Evolutionary conservation across 2,113 vertebrate genomes (phyloP), one percentile per base, ranked within the genome.

Genomic region (Sylvia atricapilla): DNA sequence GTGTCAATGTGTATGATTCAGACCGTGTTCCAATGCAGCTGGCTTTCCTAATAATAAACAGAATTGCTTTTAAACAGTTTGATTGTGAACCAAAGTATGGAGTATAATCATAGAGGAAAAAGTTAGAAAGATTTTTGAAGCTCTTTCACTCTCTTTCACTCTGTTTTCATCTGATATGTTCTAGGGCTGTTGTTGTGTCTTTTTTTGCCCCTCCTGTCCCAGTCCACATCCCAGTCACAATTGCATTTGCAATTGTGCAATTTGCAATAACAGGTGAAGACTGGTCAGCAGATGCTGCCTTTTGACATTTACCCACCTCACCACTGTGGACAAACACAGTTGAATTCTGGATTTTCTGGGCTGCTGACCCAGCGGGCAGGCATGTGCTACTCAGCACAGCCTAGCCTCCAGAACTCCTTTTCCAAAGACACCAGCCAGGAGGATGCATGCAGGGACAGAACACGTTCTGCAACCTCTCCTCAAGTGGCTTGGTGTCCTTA

Each of bases 291-390:
- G 35, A 6, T 7, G 6, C 11, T 59, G 33, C 19, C 15, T 72
- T 59, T 62, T 68, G 23, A 44, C 43, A 15, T 76, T 62, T 58
- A 13, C 12, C 11, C 22, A 22, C 41, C 16, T 62, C 7, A 6
- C 20, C 24, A 20, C 13, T 60, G 35, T 56, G 50, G 50, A 23
- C 60, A 84, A 46, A n/a, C 33, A 33, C 10, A 84, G 24, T 11
- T 3, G 7, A 13, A 39, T 52, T 56, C 33, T 3, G 8, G 16
- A 11, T 37, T 66, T 83, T 35, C 30, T 84, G 60, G 33, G 33
- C 64, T 4, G 2, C 21, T 23, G 10, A 30, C 33, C 58, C 8
- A 0, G 2, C 35, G 33, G 18, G 10, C 43, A 33, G 58, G 24
- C 10, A 24, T 31, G 25, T 35, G 49, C 28, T 44, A n/a, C 19